A percentile compares a stretch with the other conserved stretches of the same genome.
Evolutionary conservation across 1,140 invertebrate genomes (phyloP).

Genomic region (Hormaphis cornu): DNA sequence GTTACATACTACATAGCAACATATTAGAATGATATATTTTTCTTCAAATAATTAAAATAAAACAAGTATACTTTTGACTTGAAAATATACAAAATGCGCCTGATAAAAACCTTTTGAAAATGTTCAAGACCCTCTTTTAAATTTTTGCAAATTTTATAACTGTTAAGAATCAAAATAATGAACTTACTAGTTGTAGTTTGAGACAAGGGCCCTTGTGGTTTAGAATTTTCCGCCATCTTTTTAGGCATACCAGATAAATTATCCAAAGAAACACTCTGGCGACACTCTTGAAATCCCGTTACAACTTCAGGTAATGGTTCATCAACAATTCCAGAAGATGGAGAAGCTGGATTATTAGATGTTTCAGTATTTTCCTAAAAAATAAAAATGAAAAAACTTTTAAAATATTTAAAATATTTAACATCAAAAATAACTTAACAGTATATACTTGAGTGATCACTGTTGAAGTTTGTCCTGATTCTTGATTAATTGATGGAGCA

Average conservation of each 20-base stretch:
- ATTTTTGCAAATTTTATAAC: too few species aligned
- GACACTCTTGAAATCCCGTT: slow-evolving; percentile 50
- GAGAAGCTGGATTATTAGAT: not conserved
- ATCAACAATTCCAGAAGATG: not conserved
- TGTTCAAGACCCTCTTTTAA: too few species aligned
- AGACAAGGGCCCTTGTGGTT: slow-evolving; percentile 36
- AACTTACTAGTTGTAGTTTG: slow-evolving; percentile 38
- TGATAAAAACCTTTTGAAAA: too few species aligned
- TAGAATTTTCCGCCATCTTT: slow-evolving; percentile 50
- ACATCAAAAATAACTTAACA: not conserved
- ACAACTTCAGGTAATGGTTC: slow-evolving; percentile 45
- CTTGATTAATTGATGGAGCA: not conserved
- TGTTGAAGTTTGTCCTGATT: not conserved
- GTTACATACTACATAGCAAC: too few species aligned
- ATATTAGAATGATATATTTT: too few species aligned
- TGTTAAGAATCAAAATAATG: too few species aligned
- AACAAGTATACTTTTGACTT: too few species aligned
- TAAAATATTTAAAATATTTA: not conserved
- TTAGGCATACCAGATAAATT: slow-evolving; percentile 58
- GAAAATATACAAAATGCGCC: too few species aligned
- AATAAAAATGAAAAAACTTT: not conserved
- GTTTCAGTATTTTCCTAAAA: not conserved
- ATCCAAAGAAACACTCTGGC: slow-evolving; percentile 45
- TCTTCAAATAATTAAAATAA: too few species aligned
- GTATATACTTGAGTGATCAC: not conserved